Base-by-base conservation (phyloP, 2,113 vertebrate genomes). In the Tautogolabrus adspersus region DNA sequence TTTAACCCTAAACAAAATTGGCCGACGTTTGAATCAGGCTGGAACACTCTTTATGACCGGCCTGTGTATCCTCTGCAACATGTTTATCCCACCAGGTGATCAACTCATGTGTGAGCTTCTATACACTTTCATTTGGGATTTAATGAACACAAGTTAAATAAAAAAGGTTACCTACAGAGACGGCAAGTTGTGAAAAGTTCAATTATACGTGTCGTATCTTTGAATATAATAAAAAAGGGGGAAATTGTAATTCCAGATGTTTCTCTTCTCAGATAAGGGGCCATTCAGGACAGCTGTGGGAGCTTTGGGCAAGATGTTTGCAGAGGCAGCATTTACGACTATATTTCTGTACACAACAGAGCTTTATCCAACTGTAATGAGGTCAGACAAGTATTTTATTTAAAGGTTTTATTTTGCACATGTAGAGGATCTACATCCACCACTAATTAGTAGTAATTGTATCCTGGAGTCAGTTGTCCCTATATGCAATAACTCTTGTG, bases 351-450 rank as follows among this genome's bases (percentile, higher is more conserved):
- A 88, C 69, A 89, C 89, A 67, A 13, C 72, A 16, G 89, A 91
- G 66, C 77, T 91, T 30, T 89, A 83, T 34, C 87, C 89, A 19
- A 89, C 87, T 22, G 87, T 91, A 10, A 55, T 91, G 62, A 86
- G 89, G 89, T 89, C 38, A 63, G 49, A 66, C 42, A 54, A 76
- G 21, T 49, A 15, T 16, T 15, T 6, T 49, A 19, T 49, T 7
- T 18, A 49, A 18, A 51, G 10, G n/a, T 64, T 26, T 18, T 68
- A 46, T 30, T 55, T 52, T 42, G 5, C 22, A 72, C 9, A 63
- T 59, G 22, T 10, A 40, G 10, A 68, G 19, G 37, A 13, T n/a
- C 18, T 23, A 19, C 38, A 55, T 22, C 3, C 13, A 58, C 38
- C 8, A n/a, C n/a, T n/a, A n/a, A n/a, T n/a, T n/a, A 34, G 30